Evolutionary conservation across 1,140 invertebrate species (phyloP).

Genomic region (Solenopsis fugax): DNA sequence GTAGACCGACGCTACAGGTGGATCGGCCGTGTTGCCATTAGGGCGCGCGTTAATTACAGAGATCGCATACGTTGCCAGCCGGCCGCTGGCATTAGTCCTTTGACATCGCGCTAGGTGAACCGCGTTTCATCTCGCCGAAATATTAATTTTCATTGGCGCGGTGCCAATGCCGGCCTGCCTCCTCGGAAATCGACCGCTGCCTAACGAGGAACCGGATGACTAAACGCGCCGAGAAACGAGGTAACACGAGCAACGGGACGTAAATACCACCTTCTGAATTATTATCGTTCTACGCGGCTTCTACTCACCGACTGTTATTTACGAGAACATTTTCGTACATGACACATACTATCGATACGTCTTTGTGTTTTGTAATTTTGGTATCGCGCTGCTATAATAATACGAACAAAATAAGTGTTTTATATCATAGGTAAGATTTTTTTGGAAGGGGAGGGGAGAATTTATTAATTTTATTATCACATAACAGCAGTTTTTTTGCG

Average conservation of each 20-base stretch:
- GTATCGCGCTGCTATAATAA: background rate
- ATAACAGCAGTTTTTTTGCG: too few relatives aligned
- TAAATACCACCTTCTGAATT: slow-evolving; percentile 71
- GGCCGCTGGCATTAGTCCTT: slow-evolving; percentile 74
- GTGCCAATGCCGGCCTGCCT: slow-evolving; percentile 19
- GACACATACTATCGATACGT: slow-evolving; percentile 4
- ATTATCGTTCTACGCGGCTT: slow-evolving; percentile 67
- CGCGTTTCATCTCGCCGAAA: slow-evolving; percentile 84
- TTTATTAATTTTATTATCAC: too few relatives aligned
- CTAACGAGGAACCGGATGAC: slow-evolving; percentile 70
- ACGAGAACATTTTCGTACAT: slow-evolving; percentile 36
- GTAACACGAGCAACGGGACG: slow-evolving; percentile 62
- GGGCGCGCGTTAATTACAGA: slow-evolving; percentile 83
- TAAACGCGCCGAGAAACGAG: slow-evolving; percentile 48
- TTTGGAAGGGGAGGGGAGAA: too few relatives aligned
- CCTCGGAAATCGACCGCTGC: slow-evolving; percentile 7
- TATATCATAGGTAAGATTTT: background rate
- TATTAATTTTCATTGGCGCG: slow-evolving; percentile 74
- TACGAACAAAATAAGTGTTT: background rate
- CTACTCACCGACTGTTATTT: slow-evolving; percentile 72
- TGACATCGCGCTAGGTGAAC: slow-evolving; percentile 76
- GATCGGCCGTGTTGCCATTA: slow-evolving; percentile 81
- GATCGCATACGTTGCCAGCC: slow-evolving; percentile 80
- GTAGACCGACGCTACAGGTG: slow-evolving; percentile 77
- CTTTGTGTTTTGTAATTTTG: background rate